phyloP scores from a whole-genome alignment of 2,113 vertebrate species.

The Callithrix jacchus region DNA sequence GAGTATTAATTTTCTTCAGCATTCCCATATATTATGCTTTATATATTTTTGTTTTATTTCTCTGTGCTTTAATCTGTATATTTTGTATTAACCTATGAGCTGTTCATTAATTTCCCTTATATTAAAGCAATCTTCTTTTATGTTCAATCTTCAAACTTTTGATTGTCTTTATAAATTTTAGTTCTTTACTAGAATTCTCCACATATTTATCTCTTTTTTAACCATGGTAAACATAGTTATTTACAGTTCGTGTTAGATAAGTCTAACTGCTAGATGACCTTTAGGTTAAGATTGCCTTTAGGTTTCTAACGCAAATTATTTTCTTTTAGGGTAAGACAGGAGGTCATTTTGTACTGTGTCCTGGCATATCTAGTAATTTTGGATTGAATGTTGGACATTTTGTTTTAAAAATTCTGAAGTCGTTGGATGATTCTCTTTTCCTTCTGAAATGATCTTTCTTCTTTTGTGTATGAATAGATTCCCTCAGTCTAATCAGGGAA shows the following conservation, averaged over 20 bases:
- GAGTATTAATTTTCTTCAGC: neutral
- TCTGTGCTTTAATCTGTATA: neutral
- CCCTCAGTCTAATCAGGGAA: neutral
- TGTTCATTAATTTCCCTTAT: neutral
- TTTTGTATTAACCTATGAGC: neutral
- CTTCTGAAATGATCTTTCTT: constrained; percentile 31
- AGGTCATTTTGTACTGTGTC: neutral
- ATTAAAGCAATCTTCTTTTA: neutral
- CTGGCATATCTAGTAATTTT: neutral
- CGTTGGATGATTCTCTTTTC: neutral
- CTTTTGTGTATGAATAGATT: neutral
- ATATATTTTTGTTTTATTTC: neutral
- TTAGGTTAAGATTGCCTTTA: neutral
- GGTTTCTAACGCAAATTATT: neutral
- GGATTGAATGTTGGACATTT: neutral
- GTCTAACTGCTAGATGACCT: neutral
- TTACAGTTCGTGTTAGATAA: neutral
- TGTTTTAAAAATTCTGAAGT: neutral
- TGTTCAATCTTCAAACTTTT: constrained; percentile 21
- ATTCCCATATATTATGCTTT: neutral
- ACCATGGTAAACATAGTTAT: neutral
- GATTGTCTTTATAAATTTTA: neutral
- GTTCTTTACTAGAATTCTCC: neutral
- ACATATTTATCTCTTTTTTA: neutral
- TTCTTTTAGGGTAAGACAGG: neutral